Percentiles rank a stretch among this genome's conserved stretches.
Conservation (phyloP, 53 echinoderm and acorn worm genomes). For the Astropecten irregularis region DNA sequence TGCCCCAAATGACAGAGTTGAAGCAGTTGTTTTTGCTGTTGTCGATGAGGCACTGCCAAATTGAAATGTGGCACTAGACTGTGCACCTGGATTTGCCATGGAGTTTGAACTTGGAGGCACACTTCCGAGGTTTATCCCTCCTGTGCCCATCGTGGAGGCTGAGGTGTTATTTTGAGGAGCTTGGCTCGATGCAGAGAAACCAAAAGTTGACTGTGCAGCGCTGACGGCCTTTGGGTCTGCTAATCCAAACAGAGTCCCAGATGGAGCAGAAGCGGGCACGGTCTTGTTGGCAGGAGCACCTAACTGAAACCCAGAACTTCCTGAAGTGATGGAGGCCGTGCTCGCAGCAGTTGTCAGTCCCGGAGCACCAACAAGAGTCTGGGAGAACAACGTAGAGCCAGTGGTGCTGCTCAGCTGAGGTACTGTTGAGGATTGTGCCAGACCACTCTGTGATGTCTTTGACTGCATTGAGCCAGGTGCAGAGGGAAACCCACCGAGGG, state of each 20-base stretch:
- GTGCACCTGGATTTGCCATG: not conserved
- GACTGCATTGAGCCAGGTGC: not conserved
- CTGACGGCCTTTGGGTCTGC: not conserved
- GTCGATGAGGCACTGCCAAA: not conserved
- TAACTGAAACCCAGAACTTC: conserved; percentile 11
- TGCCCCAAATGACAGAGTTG: conserved; percentile 6
- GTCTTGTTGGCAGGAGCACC: not conserved
- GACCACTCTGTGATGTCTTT: not conserved
- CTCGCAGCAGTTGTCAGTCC: not conserved
- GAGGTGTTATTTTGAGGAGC: conserved; percentile 10
- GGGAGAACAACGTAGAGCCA: not conserved
- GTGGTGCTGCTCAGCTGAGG: not conserved
- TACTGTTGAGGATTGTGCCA: not conserved
- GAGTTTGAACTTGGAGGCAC: not conserved
- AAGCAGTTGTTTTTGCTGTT: conserved; percentile 18
- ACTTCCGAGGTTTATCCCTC: not conserved
- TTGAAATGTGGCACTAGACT: conserved; percentile 4
- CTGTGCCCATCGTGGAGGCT: not conserved
- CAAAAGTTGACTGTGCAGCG: not conserved
- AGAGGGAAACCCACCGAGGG: not conserved
- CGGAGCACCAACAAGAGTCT: not conserved
- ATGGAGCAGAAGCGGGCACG: not conserved
- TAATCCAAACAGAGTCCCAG: not conserved
- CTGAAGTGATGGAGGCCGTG: not conserved
- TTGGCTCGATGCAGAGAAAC: not conserved